Percentiles rank a stretch among this genome's conserved stretches.
Evolutionary conservation across 1,140 invertebrate genomes (phyloP).

Genomic region (Caenorhabditis remanei): DNA sequence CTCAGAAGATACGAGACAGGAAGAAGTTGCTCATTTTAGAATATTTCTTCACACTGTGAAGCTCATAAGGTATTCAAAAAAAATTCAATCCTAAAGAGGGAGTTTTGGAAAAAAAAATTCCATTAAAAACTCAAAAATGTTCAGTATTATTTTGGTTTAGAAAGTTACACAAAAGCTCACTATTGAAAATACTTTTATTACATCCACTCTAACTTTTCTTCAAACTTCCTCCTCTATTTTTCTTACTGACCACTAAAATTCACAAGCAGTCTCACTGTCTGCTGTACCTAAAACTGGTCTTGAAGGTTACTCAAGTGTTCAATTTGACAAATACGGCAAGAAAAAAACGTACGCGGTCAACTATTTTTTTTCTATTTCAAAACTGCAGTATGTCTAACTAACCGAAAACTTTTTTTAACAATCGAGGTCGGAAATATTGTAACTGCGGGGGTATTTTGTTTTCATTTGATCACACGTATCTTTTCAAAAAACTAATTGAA

Average conservation of each 20-base stretch:
- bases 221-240: neutral
- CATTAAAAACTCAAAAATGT: no score
- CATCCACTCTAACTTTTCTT: no score
- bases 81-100: no score
- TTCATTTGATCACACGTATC: neutral
- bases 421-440: neutral
- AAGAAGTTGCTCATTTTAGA: neutral
- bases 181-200: no score
- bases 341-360: slow-evolving; percentile 1
- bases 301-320: slow-evolving; percentile 52
- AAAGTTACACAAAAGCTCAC: no score
- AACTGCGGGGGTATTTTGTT: neutral
- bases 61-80: no score
- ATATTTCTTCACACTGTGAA: no score
- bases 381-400: neutral
- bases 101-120: no score
- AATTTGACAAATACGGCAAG: slow-evolving; percentile 1
- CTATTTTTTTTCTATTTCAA: neutral
- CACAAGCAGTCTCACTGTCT: neutral
- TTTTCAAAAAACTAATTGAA: neutral
- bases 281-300: neutral
- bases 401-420: neutral
- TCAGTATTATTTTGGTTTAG: no score
- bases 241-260: neutral
- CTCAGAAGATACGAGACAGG: neutral